Conservation (phyloP, 2,888 invertebrate genomes). For the Hemicrepidius hirtus region DNA sequence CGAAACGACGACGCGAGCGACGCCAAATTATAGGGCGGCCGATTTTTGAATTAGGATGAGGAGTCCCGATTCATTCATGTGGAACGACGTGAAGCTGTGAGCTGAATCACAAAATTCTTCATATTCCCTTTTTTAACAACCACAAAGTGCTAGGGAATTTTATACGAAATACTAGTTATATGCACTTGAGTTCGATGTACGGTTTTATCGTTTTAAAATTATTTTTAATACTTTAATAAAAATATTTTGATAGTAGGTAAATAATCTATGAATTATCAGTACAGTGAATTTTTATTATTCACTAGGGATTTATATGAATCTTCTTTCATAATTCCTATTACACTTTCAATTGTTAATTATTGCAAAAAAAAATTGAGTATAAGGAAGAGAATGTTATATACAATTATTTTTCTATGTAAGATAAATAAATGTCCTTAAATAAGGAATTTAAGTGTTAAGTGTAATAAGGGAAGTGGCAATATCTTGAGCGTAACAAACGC, state of each 20-base stretch:
- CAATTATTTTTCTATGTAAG: no score
- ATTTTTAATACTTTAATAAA: no score
- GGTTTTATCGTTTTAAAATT: no score
- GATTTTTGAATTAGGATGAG: constrained; percentile 54
- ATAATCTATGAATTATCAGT: no score
- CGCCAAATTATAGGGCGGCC: constrained; percentile 57
- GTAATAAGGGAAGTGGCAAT: neutral
- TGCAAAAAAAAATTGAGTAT: no score
- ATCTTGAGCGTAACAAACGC: neutral
- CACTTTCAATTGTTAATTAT: no score
- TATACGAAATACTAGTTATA: neutral
- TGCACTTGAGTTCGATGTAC: neutral
- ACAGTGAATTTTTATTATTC: no score
- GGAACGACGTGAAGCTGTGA: constrained; percentile 64
- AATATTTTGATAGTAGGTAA: no score
- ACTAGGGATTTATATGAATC: no score
- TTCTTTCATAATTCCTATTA: no score
- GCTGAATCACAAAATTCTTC: constrained; percentile 59
- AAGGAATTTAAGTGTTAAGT: neutral
- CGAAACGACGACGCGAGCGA: constrained; percentile 48
- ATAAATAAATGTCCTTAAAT: no score
- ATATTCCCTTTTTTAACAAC: constrained; percentile 30
- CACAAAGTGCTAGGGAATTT: constrained; percentile 15
- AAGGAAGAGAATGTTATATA: no score
- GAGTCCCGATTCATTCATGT: constrained; percentile 58